phyloP scores from a whole-genome alignment of 2,113 vertebrate genomes.

The Camelus dromedarius region DNA sequence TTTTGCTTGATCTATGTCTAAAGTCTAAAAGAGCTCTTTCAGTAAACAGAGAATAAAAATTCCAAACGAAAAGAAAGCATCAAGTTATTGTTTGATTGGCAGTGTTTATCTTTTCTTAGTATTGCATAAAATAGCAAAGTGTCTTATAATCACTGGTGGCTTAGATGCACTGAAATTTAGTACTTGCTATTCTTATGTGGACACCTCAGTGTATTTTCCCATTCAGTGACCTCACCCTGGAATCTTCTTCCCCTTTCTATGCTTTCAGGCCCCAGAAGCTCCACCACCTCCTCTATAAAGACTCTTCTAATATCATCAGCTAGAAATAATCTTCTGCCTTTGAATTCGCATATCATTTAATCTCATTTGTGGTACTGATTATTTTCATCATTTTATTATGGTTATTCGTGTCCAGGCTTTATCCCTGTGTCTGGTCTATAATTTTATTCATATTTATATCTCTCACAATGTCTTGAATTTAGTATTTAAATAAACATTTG shows the following conservation, averaged over 20 bases:
- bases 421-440: conserved; percentile 1
- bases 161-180: conserved; percentile 28
- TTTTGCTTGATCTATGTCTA: conserved; percentile 36
- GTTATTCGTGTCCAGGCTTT: neutral
- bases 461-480: conserved; percentile 17
- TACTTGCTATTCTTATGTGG: neutral
- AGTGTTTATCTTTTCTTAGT: conserved; percentile 11
- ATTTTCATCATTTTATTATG: conserved; percentile 19
- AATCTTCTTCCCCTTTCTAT: neutral
- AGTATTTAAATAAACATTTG: conserved; percentile 31
- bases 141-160: neutral
- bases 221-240: neutral
- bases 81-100: neutral
- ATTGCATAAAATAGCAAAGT: neutral
- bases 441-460: neutral
- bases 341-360: conserved; percentile 31
- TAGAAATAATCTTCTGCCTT: conserved; percentile 45
- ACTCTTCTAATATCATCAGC: conserved; percentile 1
- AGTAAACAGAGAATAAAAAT: conserved; percentile 1
- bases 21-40: conserved; percentile 27
- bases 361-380: neutral
- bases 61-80: conserved; percentile 4
- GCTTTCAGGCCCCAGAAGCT: neutral
- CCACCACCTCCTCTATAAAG: conserved; percentile 13
- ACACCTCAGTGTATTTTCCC: neutral